Conservation (phyloP, 2,888 invertebrate species). For the Hermodice carunculata region DNA sequence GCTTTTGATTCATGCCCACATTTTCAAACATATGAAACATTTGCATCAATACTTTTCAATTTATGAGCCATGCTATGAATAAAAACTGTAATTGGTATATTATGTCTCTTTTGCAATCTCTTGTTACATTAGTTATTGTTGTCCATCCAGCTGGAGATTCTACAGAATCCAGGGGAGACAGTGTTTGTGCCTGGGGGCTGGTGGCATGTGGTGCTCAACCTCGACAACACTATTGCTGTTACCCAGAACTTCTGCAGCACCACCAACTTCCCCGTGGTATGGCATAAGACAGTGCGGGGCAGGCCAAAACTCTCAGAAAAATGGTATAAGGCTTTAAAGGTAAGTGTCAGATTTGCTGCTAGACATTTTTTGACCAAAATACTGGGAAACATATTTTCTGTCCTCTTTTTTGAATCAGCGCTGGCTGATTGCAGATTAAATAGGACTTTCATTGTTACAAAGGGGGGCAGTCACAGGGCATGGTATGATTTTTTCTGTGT, state of each 20-base stretch:
- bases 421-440: too few species aligned
- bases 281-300: conserved; percentile 95
- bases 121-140: too few species aligned
- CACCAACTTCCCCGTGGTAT: conserved; percentile 96
- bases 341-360: conserved; percentile 14
- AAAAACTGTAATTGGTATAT: too few species aligned
- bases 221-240: conserved; percentile 96
- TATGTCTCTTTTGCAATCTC: too few species aligned
- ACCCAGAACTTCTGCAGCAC: conserved; percentile 94
- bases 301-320: conserved; percentile 95
- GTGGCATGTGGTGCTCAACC: conserved; percentile 99
- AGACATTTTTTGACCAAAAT: not conserved
- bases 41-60: too few species aligned
- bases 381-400: too few species aligned
- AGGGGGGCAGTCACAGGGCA: not conserved
- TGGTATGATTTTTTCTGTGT: not conserved
- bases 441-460: too few species aligned
- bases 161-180: conserved; percentile 96
- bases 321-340: conserved; percentile 78
- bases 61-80: too few species aligned
- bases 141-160: conserved; percentile 83
- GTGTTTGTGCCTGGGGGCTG: conserved; percentile 99
- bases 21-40: too few species aligned
- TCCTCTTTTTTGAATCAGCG: too few species aligned
- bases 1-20: too few species aligned